Base-by-base conservation (phyloP, 1,140 invertebrate genomes). In the Amyelois transitella region DNA sequence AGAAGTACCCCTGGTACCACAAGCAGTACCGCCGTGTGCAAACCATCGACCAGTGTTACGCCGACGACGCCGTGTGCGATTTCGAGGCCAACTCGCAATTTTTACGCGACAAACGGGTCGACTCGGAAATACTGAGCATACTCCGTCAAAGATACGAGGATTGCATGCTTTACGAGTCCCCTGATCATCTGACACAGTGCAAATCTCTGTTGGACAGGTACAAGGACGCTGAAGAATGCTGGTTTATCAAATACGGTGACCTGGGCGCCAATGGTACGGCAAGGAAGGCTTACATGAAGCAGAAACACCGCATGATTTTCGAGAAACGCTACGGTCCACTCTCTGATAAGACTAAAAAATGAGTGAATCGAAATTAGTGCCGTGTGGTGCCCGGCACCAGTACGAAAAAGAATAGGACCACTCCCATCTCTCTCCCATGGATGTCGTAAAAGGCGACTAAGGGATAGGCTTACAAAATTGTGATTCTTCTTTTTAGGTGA, bases 281-380 rank as follows among this genome's bases (percentile, higher is more conserved):
- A n/a, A 89, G 90, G 64, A 90, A 91, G 56, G 94, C 93, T 2
- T 98, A 94, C 66, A 98, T 99, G 96, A 99, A 99, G 86, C 98
- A 99, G 83, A 99, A 99, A 82, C 98, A 99, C 90, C 94, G 98
- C 55, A 91, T 99, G 91, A 91, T 99, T 62, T 99, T 97, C 97
- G 97, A 99, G 89, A 92, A 98, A 75, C 92, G 97, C 58, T 93
- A 99, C 81, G 96, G 96, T 18, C 91, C 92, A 18, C 92, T 87
- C 18, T 87, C 84, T 18, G 65, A 85, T 3, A 73, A 77, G 5
- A 87, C 84, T 8, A 72, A 75, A 60, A 38, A 38, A 6, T 38
- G 17, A 38, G 17, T 38, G 8, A 14, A 38, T 32, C 25, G 7
- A 8, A 12, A 8, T 28, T 28, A 12, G 7, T 28, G 7, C 7